Base-by-base conservation (phyloP, 2,888 invertebrate genomes). In the Lepas anatifera region DNA sequence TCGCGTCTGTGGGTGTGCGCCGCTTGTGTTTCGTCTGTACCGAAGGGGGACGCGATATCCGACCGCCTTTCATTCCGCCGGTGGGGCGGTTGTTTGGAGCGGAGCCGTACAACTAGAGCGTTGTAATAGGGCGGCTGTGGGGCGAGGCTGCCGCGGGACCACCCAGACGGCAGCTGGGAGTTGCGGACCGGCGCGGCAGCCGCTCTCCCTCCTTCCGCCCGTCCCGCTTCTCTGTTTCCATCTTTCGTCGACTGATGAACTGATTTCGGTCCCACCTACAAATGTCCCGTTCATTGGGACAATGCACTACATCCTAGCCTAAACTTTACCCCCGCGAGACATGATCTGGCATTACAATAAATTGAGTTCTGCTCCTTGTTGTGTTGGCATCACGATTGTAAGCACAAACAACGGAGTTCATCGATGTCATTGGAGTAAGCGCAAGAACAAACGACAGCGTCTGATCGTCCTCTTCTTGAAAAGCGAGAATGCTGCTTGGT, bases 261-360 rank as follows among this genome's bases (percentile, higher is more conserved):
- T n/a, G n/a, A n/a, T n/a, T 41, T 16, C 41, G 41, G 48, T 48
- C 48, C 48, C 48, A 48, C 25, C 48, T 25, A 48, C 48, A 48
- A 25, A n/a, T 25, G 48, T 13, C 48, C 22, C 32, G 32, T 18
- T 35, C 6, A 6, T 2, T 22, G 52, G 4, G 18, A 13, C 52
- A 16, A 32, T 32, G 13, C 3, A 32, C 18, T 32, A 32, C n/a
- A 32, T 58, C 35, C 35, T 35, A 58, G 32, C 32, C 58, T 18
- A 35, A 22, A 35, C 58, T 35, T 29, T 22, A 58, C 58, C 35
- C 35, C 32, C 22, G 22, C 58, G 32, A 58, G 58, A 58, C 58
- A 58, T 58, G 58, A 35, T 58, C 35, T 58, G 58, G 58, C 58
- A 58, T 58, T 58, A 58, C 58, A 58, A 58, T 58, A 58, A 58